Evolutionary conservation across 2,888 invertebrate species (phyloP), one percentile per base, ranked within the genome.

Genomic region (Eretmocerus hayati): DNA sequence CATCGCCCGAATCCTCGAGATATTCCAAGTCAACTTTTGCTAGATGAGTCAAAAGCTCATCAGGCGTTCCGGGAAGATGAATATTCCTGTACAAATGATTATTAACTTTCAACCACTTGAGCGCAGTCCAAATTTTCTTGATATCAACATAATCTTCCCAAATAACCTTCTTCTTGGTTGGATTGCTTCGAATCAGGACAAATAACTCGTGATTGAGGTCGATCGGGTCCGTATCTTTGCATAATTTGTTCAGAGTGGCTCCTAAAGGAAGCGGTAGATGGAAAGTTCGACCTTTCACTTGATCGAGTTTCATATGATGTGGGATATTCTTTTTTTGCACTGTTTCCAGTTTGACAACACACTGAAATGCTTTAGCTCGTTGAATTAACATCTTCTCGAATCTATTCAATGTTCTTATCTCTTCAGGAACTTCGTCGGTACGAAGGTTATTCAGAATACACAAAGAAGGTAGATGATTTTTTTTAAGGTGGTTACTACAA

Each of bases 231-330:
- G n/a, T n/a, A n/a, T n/a, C 44, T 59, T 60, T 11, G 64, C 45
- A 6, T 64, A 56, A 15, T 60, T 56, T 23, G 57, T 59, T 58
- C 13, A 65, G 42, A 2, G 65, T 66, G 56, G 61, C 56, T 57
- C 67, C 61, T 4, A 62, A 18, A 2, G 65, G 65, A 5, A 66
- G 51, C n/a, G 66, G 65, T 16, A 65, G 48, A 57, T 65, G 63
- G 42, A 64, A 64, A 48, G 59, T 61, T 31, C 58, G 52, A 36
- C 60, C 62, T 43, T 52, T 49, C 3, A 56, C 53, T 52, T 62
- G 57, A 30, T 48, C 33, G 31, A 56, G 39, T 35, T n/a, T n/a
- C n/a, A n/a, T n/a, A n/a, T n/a, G n/a, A n/a, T n/a, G n/a, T n/a
- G n/a, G n/a, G n/a, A n/a, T n/a, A n/a, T n/a, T n/a, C n/a, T n/a